Evolutionary conservation across 2,797 vertebrate genomes (phyloP).

Genomic region (Lutjanus campechanus): DNA sequence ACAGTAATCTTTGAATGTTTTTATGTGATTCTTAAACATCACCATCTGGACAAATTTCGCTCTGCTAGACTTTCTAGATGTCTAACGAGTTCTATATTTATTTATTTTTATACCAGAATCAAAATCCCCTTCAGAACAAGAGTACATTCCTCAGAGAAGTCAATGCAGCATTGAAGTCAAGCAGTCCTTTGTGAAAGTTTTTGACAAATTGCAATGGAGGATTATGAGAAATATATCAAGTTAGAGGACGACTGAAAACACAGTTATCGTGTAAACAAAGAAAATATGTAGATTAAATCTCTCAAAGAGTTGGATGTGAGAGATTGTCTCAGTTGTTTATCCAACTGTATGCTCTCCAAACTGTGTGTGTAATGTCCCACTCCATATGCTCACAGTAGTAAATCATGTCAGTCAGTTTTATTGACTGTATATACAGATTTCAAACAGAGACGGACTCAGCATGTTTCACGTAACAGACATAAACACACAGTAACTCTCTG

Average conservation of each 20-base stretch:
- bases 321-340: background rate
- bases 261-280: background rate
- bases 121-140: slow-evolving; percentile 1
- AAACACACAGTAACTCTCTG: background rate
- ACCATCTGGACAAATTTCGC: background rate
- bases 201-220: background rate
- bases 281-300: background rate
- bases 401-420: background rate
- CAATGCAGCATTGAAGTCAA: slow-evolving; percentile 13
- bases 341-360: background rate
- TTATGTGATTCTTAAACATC: background rate
- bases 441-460: background rate
- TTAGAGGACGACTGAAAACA: background rate
- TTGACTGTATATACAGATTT: background rate
- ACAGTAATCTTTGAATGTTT: background rate
- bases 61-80: background rate
- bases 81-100: background rate
- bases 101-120: slow-evolving; percentile 1
- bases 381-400: background rate
- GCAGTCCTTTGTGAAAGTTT: background rate
- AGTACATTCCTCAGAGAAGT: slow-evolving; percentile 19
- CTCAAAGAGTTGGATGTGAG: background rate
- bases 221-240: slow-evolving; percentile 6
- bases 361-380: background rate
- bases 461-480: background rate